Percentiles rank a stretch among this genome's conserved stretches.
Conservation (phyloP, 2,113 vertebrate species). For the Thamnaconus septentrionalis region DNA sequence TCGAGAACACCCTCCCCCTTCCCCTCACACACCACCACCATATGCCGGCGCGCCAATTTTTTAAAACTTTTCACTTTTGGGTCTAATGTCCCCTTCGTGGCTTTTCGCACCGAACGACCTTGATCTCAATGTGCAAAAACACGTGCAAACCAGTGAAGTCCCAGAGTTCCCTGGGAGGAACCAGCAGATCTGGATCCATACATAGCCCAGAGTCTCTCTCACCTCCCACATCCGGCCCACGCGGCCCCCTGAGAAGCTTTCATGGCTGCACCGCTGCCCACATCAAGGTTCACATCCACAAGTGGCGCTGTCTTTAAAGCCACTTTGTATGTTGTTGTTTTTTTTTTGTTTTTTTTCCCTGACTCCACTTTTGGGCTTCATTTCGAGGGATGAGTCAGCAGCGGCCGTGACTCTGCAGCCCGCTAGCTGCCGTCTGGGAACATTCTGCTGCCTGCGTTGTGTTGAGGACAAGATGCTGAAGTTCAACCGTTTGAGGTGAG, state of each 20-base stretch:
- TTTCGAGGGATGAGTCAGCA: conserved; percentile 34
- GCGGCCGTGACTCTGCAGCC: conserved; percentile 2
- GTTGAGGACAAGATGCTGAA: too few relatives aligned
- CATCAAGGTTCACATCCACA: conserved; percentile 29
- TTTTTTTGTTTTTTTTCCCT: conserved; percentile 8
- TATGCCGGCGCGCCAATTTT: too few relatives aligned
- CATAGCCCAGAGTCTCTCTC: conserved; percentile 21
- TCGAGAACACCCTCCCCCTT: too few relatives aligned
- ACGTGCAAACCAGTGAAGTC: too few relatives aligned
- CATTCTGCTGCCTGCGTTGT: conserved; percentile 3
- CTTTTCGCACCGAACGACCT: too few relatives aligned
- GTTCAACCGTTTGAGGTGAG: too few relatives aligned
- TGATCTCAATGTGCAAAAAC: too few relatives aligned
- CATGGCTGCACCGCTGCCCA: conserved; percentile 27
- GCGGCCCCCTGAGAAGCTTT: conserved; percentile 33
- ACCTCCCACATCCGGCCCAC: conserved; percentile 57
- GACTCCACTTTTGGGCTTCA: conserved; percentile 22
- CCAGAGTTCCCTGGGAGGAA: not conserved
- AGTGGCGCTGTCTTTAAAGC: conserved; percentile 29
- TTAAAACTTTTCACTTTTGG: too few relatives aligned
- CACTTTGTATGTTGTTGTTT: not conserved
- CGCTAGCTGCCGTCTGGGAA: conserved; percentile 22
- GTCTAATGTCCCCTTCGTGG: too few relatives aligned
- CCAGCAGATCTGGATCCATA: conserved; percentile 27
- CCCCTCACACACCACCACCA: too few relatives aligned